These are phyloP conservation scores for Rhinoderma darwinii DNA, from an alignment of 2,113 vertebrate species.

Conservation along the genomic window DNA sequence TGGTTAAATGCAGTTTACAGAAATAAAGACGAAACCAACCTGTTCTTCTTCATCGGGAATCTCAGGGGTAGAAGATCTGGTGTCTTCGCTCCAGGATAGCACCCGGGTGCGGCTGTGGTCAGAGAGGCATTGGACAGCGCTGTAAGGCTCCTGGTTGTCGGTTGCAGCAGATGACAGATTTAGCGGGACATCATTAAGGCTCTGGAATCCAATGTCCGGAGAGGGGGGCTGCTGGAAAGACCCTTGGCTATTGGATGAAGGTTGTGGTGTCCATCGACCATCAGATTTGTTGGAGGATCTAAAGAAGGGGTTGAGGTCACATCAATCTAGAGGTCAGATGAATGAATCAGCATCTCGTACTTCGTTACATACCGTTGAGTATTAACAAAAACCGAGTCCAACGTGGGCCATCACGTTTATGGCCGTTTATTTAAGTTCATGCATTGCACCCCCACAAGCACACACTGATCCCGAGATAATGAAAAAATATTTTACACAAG, in stretches of 20 bases:
- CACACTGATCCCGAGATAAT: no score
- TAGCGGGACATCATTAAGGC: conserved; percentile 39
- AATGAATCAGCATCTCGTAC: no score
- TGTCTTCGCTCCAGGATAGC: conserved; percentile 62
- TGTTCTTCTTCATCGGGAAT: conserved; percentile 61
- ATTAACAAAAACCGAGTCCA: no score
- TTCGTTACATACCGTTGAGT: no score
- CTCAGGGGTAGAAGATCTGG: conserved; percentile 54
- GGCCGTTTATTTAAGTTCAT: no score
- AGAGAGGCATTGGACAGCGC: conserved; percentile 12
- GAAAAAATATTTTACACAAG: no score
- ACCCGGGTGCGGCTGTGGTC: conserved; percentile 39
- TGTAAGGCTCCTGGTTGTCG: conserved; percentile 50
- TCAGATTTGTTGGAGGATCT: conserved; percentile 66
- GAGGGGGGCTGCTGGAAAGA: conserved; percentile 21
- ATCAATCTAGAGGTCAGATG: background rate
- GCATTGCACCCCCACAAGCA: no score
- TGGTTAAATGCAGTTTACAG: no score
- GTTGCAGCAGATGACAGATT: conserved; percentile 15
- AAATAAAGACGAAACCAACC: conserved; percentile 47
- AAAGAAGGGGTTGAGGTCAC: background rate
- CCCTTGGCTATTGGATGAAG: conserved; percentile 52
- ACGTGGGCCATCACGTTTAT: no score
- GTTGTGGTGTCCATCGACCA: conserved; percentile 55
- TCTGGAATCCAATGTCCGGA: conserved; percentile 44